Percentiles rank a stretch among this genome's conserved stretches.
Evolutionary conservation across 2,888 invertebrate species (phyloP).

Genomic region (Stomorhina lunata): DNA sequence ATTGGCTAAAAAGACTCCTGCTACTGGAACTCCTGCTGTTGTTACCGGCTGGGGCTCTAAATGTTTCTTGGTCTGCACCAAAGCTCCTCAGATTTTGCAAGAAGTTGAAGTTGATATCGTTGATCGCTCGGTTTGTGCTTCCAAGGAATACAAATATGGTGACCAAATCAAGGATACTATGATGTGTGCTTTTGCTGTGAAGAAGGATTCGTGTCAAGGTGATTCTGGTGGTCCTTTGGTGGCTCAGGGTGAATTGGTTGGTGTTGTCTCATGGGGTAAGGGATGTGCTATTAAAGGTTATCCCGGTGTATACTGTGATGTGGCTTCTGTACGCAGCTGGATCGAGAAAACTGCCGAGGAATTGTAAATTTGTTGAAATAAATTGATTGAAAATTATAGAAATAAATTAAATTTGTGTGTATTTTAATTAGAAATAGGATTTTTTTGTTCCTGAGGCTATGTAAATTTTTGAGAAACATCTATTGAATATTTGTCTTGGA

Average conservation of each 20-base stretch:
- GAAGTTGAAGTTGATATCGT: conserved; percentile 69
- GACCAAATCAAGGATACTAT: conserved; percentile 68
- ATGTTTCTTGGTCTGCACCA: conserved; percentile 71
- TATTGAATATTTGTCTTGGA: too few relatives aligned
- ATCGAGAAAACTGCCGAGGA: conserved; percentile 52
- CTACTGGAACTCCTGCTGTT: conserved; percentile 71
- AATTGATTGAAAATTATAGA: too few relatives aligned
- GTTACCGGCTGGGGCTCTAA: conserved; percentile 79
- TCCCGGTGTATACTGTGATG: too few relatives aligned
- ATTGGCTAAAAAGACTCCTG: conserved; percentile 70
- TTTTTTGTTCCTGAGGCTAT: too few relatives aligned
- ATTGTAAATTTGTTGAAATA: too few relatives aligned
- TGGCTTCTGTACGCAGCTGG: conserved; percentile 66
- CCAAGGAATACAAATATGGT: conserved; percentile 69
- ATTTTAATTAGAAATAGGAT: too few relatives aligned
- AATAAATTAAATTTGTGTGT: too few relatives aligned
- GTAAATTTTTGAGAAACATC: too few relatives aligned
- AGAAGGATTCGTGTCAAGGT: conserved; percentile 76
- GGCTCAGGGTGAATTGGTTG: conserved; percentile 69
- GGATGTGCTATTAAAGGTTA: conserved; percentile 71
- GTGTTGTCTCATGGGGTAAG: conserved; percentile 76
- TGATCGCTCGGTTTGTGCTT: conserved; percentile 28
- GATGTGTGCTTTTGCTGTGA: conserved; percentile 73
- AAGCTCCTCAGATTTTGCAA: conserved; percentile 66
- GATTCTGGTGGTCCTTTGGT: conserved; percentile 76